phyloP scores from a whole-genome alignment of 2,888 invertebrate species.

The Dryomyza anilis region DNA sequence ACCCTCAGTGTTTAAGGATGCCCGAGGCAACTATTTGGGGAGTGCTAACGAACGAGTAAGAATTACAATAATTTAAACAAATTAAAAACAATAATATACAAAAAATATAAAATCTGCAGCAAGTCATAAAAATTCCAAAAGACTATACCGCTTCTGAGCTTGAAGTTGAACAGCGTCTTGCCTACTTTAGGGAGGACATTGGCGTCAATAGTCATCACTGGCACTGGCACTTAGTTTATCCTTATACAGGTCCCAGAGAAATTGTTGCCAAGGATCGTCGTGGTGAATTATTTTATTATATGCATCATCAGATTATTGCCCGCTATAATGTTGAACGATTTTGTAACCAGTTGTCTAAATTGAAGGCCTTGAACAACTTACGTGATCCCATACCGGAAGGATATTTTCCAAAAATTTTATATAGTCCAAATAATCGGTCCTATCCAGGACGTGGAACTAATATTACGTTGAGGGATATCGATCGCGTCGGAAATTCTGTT shows the following conservation, averaged over 20 bases:
- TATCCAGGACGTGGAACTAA: constrained; percentile 74
- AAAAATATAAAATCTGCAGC: too few relatives aligned
- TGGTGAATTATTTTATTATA: constrained; percentile 76
- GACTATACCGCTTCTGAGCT: constrained; percentile 77
- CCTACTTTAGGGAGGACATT: constrained; percentile 85
- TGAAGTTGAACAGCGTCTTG: constrained; percentile 79
- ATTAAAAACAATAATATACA: too few relatives aligned
- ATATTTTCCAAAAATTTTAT: constrained; percentile 82
- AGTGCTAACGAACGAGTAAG: too few relatives aligned
- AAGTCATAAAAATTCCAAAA: constrained; percentile 69
- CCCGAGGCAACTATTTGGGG: too few relatives aligned
- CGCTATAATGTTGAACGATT: constrained; percentile 80
- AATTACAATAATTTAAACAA: too few relatives aligned
- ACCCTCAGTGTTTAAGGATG: constrained; percentile 71
- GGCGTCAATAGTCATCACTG: constrained; percentile 88
- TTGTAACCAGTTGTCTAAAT: constrained; percentile 70
- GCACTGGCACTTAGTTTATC: constrained; percentile 91
- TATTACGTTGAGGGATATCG: constrained; percentile 68
- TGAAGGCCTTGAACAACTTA: constrained; percentile 70
- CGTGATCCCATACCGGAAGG: constrained; percentile 75
- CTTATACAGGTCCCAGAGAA: constrained; percentile 67
- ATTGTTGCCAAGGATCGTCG: constrained; percentile 76
- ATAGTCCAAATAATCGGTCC: constrained; percentile 68
- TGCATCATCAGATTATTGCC: constrained; percentile 69
- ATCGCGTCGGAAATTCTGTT: constrained; percentile 68